Evolutionary conservation across 2,797 vertebrate species (phyloP), one percentile per base, ranked within the genome.

Genomic region (Sylvilagus floridanus): DNA sequence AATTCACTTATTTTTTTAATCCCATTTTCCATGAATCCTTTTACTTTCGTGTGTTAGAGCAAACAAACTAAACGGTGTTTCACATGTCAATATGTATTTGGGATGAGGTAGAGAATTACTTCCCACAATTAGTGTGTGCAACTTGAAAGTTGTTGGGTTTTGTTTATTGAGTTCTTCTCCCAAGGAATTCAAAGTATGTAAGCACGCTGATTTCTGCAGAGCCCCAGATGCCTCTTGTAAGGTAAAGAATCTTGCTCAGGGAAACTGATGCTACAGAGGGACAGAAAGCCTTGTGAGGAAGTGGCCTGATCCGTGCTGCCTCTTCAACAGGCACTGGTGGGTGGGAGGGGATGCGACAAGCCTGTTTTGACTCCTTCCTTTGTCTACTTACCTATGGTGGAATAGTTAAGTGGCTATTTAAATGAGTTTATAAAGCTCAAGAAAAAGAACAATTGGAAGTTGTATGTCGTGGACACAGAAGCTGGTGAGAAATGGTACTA

Each of bases 391-490:
- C 47, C 28, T 50, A 86, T 35, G 35, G 32, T 82, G 37, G 26
- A 89, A 73, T 68, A 93, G 87, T 77, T 50, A 69, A 50, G 60
- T 54, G 72, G 75, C 47, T 90, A 30, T 91, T 87, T 91, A 87
- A 93, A 84, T 63, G 37, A 97, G 68, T 21, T 81, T 79, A 69
- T 71, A 96, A 91, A 91, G 37, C 50, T 94, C 11, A 75, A 83
- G 78, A 66, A 91, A 84, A 79, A 88, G 90, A 89, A 35, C 17
- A 90, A 47, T 72, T 21, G 1, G 19, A 87, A 50, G 32, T 32
- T 77, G 30, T 10, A 81, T 50, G 57, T 63, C 68, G 77, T 87
- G n/a, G 57, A 22, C 77, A 30, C 30, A 90, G 76, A 94, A 63
- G n/a, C 26, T 92, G 60, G 14, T 84, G 83, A 75, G 60, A 95